Base-by-base conservation (phyloP, 2,113 vertebrate species). In the Rhadina sibilatrix region DNA sequence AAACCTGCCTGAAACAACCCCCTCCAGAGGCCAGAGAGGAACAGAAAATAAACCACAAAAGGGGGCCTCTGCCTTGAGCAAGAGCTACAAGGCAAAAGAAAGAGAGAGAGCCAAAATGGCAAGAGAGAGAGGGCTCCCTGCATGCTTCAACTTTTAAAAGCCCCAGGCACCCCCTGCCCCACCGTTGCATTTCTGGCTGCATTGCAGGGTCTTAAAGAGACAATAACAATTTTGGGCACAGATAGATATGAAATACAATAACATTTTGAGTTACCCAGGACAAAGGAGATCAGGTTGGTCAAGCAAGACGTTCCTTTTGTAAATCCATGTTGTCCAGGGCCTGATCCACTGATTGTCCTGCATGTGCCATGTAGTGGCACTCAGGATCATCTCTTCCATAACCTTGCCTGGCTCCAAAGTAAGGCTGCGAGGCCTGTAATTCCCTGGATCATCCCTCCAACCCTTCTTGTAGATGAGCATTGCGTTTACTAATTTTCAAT, bases 101-200 rank as follows among this genome's bases (percentile, higher is more conserved):
- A 76, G 47, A 76, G 33, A 71, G 27, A 70, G 9, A 33, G 46
- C 12, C 27, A 76, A 76, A 61, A 76, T 49, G n/a, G n/a, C 21
- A 49, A 72, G 53, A 59, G 42, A 57, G 31, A 78, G 49, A n/a
- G 31, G 25, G 31, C 24, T 79, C 11, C 49, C 38, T 65, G 24
- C 25, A 22, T 64, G 49, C 60, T 79, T 47, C 60, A 53, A 64
- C 60, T 64, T 79, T 79, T 79, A 64, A 79, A 79, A 64, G 49
- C 59, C 47, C 24, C 2, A 3, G 47, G 31, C 49, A 53, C 24
- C 15, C 23, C 18, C 24, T 64, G 76, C 38, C 38, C 15, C 4
- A 7, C 24, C 0, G 0, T 53, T 79, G 21, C 5, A 0, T 49
- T 60, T 76, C n/a, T 60, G n/a, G 5, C 56, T 76, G 31, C 5